Conservation (phyloP, 2,797 vertebrate genomes). For the Coilia nasus region DNA sequence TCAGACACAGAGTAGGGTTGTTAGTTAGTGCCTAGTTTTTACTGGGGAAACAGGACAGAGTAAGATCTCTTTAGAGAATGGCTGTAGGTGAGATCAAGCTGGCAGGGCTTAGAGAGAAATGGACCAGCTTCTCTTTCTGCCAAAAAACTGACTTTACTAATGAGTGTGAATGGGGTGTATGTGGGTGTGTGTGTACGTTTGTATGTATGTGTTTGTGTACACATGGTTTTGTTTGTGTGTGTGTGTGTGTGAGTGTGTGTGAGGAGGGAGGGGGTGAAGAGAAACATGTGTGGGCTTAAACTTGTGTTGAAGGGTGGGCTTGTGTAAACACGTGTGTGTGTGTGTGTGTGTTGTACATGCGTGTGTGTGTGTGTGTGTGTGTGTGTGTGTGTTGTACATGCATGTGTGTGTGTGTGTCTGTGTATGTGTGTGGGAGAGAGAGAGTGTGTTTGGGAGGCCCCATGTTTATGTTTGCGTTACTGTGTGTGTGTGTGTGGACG, state of each 20-base stretch:
- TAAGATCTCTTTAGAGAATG: constrained; percentile 20
- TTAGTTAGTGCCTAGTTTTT: background rate
- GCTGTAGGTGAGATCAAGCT: constrained; percentile 7
- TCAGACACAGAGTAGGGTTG: background rate
- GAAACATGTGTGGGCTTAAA: no score
- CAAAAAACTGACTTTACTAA: no score
- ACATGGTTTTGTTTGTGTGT: background rate
- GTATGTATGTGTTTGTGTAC: background rate
- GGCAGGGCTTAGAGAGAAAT: no score
- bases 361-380: constrained; percentile 22
- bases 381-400: background rate
- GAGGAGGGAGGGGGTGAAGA: no score
- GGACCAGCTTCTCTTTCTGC: no score
- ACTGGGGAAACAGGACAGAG: background rate
- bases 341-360: background rate
- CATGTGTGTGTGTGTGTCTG: background rate
- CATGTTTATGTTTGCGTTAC: background rate
- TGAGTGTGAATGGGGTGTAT: constrained; percentile 27
- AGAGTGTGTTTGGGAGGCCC: constrained; percentile 34
- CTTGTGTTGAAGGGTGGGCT: no score
- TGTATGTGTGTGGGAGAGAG: constrained; percentile 3
- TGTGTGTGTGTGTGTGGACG: background rate
- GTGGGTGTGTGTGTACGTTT: background rate
- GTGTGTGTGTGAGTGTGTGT: background rate
- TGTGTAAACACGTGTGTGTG: background rate